Percentiles rank a stretch among this genome's conserved stretches.
phyloP scores from a whole-genome alignment of 2,797 vertebrate species.

The Argentina silus region DNA sequence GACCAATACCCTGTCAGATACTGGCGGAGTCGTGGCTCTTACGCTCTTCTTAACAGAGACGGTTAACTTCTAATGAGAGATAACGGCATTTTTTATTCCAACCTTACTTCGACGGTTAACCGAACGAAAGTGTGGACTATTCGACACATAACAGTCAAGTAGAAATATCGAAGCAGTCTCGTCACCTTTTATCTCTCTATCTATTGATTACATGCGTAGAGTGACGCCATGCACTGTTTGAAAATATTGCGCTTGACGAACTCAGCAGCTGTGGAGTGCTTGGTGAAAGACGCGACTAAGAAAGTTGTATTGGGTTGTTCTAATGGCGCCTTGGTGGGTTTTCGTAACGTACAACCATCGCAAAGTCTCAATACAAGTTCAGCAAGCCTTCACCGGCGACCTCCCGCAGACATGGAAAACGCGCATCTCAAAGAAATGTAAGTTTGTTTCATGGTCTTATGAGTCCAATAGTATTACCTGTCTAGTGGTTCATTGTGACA shows the following conservation, averaged over 20 bases:
- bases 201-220: background rate
- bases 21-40: background rate
- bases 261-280: slow-evolving; percentile 21
- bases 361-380: slow-evolving; percentile 34
- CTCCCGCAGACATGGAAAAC: slow-evolving; percentile 25
- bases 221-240: slow-evolving; percentile 58
- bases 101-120: background rate
- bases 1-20: background rate
- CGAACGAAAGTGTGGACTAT: background rate
- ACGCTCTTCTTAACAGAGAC: background rate
- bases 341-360: slow-evolving; percentile 21
- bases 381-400: slow-evolving; percentile 21
- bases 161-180: background rate
- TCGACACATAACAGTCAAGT: background rate
- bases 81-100: too few species aligned
- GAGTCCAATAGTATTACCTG: background rate
- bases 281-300: slow-evolving; percentile 47
- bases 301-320: slow-evolving; percentile 21
- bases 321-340: background rate
- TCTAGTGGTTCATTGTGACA: background rate
- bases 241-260: slow-evolving; percentile 51
- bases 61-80: too few species aligned
- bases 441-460: slow-evolving; percentile 33
- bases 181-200: background rate
- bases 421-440: slow-evolving; percentile 46